Evolutionary conservation across 1,140 invertebrate genomes (phyloP).

Genomic region (Ephestia elutella): DNA sequence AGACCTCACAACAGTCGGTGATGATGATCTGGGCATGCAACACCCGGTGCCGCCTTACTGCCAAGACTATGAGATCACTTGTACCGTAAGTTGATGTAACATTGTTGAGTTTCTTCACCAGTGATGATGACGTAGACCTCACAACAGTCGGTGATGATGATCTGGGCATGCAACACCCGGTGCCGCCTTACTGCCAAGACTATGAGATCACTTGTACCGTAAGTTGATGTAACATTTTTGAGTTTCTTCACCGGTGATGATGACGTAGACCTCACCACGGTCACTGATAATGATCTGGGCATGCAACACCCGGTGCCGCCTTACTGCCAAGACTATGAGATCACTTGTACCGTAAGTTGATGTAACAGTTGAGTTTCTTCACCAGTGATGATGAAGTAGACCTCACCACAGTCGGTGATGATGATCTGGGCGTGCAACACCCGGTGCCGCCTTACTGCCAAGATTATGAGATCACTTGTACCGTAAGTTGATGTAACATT

Average conservation of each 20-base stretch:
- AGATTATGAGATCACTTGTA: conserved; percentile 23
- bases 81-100: conserved; percentile 14
- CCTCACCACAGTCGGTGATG: conserved; percentile 21
- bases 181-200: conserved; percentile 34
- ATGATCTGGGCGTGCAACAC: conserved; percentile 36
- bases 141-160: conserved; percentile 24
- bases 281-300: conserved; percentile 30
- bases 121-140: conserved; percentile 25
- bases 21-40: conserved; percentile 36
- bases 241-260: conserved; percentile 29
- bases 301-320: conserved; percentile 46
- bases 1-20: conserved; percentile 27
- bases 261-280: conserved; percentile 23
- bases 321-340: conserved; percentile 30
- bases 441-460: conserved; percentile 41
- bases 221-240: too few species aligned
- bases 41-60: conserved; percentile 44
- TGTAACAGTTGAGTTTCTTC: conserved; percentile 43
- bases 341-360: conserved; percentile 20
- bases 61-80: conserved; percentile 25
- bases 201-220: conserved; percentile 28
- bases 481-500: conserved; percentile 33
- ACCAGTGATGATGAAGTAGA: conserved; percentile 19
- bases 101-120: conserved; percentile 37
- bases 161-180: conserved; percentile 38